These are phyloP conservation scores for Trialeurodes vaporariorum DNA, from an alignment of 1,140 invertebrate species.

Conservation along the genomic window DNA sequence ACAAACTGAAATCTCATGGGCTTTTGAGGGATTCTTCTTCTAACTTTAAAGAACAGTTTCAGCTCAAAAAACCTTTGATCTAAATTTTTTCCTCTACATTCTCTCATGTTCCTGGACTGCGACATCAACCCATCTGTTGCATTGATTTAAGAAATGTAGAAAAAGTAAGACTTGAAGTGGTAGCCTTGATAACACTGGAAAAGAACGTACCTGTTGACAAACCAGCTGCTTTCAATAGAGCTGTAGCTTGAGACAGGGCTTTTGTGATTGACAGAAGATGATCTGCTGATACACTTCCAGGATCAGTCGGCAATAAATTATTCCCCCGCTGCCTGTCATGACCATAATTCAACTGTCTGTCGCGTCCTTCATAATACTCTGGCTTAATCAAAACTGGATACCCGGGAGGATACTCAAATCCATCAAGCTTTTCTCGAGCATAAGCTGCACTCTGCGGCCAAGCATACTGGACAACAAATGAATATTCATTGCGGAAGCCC, in stretches of 20 bases:
- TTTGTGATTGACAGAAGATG: conserved; percentile 46
- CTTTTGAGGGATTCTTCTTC: no score
- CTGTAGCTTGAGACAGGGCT: conserved; percentile 55
- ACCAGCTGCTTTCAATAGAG: conserved; percentile 52
- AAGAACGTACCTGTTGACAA: conserved; percentile 38
- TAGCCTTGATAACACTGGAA: no score
- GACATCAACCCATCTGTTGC: no score
- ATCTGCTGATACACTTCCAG: conserved; percentile 23
- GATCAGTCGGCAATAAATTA: conserved; percentile 34
- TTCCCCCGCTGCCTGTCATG: conserved; percentile 31
- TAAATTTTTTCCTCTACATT: no score
- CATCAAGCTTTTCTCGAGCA: conserved; percentile 67
- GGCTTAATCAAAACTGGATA: conserved; percentile 63
- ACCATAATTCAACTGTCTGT: conserved; percentile 27
- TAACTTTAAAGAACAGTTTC: no score
- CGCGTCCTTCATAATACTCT: background rate
- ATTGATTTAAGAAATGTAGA: no score
- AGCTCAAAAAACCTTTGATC: no score
- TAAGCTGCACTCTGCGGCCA: conserved; percentile 62
- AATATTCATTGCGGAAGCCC: conserved; percentile 3
- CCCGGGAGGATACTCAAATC: conserved; percentile 74
- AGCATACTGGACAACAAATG: conserved; percentile 39
- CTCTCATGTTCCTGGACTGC: no score
- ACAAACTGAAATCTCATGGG: no score
- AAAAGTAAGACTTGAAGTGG: no score